Evolutionary conservation across 2,797 vertebrate species (phyloP).

Genomic region (Atherinosoma microstoma): DNA sequence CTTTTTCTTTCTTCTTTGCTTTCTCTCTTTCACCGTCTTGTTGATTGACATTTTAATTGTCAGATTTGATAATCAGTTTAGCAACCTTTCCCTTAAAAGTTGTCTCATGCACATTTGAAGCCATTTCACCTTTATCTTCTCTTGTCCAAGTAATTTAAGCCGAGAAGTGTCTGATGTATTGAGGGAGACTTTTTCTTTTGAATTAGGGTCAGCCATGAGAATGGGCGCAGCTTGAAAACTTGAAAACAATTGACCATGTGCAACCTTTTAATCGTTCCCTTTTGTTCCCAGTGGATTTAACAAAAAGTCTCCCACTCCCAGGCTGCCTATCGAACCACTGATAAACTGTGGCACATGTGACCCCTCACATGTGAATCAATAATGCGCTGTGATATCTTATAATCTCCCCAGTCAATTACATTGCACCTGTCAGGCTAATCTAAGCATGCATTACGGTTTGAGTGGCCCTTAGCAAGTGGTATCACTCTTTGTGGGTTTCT

Average conservation of each 20-base stretch:
- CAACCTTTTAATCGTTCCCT: slow-evolving; percentile 49
- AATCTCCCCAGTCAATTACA: slow-evolving; percentile 73
- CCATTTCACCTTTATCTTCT: neutral
- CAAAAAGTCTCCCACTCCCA: slow-evolving; percentile 48
- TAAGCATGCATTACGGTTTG: slow-evolving; percentile 57
- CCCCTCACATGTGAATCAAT: slow-evolving; percentile 73
- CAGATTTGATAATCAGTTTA: neutral
- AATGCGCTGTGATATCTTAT: slow-evolving; percentile 70
- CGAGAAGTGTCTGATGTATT: slow-evolving; percentile 24
- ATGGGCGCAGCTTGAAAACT: slow-evolving; percentile 6
- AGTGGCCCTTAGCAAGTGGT: slow-evolving; percentile 45
- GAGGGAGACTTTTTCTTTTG: neutral
- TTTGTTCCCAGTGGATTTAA: slow-evolving; percentile 35
- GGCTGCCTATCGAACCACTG: slow-evolving; percentile 45
- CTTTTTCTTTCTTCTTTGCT: neutral
- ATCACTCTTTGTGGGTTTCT: slow-evolving; percentile 15
- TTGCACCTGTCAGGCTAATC: slow-evolving; percentile 71
- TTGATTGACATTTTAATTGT: slow-evolving; percentile 15
- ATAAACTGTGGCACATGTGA: slow-evolving; percentile 66
- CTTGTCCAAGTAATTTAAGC: slow-evolving; percentile 15
- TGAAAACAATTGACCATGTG: slow-evolving; percentile 59
- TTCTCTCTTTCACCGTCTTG: neutral
- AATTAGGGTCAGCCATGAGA: slow-evolving; percentile 15
- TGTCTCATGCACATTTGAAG: slow-evolving; percentile 8
- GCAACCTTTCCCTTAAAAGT: slow-evolving; percentile 8